phyloP scores from a whole-genome alignment of 53 echinoderm and acorn worm species.

The Antedon mediterranea region DNA sequence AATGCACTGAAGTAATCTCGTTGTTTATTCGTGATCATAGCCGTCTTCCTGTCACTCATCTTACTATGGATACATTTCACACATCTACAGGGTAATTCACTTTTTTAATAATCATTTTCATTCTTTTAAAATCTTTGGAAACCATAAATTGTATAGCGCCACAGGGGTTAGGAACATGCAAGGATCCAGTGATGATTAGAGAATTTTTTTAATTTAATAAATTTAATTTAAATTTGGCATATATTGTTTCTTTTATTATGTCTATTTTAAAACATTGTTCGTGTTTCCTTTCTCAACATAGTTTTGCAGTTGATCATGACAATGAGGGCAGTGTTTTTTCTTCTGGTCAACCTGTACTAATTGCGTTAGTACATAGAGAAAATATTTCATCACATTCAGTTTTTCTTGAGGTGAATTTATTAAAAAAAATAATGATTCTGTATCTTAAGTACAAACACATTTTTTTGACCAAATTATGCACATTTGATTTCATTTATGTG shows the following conservation, averaged over 20 bases:
- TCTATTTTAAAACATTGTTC: neutral
- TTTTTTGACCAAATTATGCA: too few relatives aligned
- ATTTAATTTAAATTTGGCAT: too few relatives aligned
- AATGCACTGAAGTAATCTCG: conserved; percentile 75
- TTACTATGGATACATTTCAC: conserved; percentile 75
- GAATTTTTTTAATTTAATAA: too few relatives aligned
- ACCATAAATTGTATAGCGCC: too few relatives aligned
- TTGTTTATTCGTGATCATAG: conserved; percentile 75
- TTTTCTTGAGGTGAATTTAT: conserved; percentile 38
- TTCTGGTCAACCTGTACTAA: conserved; percentile 37
- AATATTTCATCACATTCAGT: conserved; percentile 29
- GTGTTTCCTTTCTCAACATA: neutral
- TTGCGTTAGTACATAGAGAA: conserved; percentile 43
- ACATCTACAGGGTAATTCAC: conserved; percentile 61
- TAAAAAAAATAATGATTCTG: neutral
- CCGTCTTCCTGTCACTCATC: conserved; percentile 79
- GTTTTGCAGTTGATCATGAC: conserved; percentile 50
- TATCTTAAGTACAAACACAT: neutral
- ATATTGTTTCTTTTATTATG: too few relatives aligned
- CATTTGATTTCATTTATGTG: too few relatives aligned
- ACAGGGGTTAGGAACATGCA: neutral
- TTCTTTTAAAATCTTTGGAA: too few relatives aligned
- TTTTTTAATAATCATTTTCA: neutral
- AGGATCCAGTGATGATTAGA: neutral
- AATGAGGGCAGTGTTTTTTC: conserved; percentile 47